Percentiles rank a stretch among this genome's conserved stretches.
Evolutionary conservation across 2,888 invertebrate species (phyloP).

Genomic region (Dusona sp.): DNA sequence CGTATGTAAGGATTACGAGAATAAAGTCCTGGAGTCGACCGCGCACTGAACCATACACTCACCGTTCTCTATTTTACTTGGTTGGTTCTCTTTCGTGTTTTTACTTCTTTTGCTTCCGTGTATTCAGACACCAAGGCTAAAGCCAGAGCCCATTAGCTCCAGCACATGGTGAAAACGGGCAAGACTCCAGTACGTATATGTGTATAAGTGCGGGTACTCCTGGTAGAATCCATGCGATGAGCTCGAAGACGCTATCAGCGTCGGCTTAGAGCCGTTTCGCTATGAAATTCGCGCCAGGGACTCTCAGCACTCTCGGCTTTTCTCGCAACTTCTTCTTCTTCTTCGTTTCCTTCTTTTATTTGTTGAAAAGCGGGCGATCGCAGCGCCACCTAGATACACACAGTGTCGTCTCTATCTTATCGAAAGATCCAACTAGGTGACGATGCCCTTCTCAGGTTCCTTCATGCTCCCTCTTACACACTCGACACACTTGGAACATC

Average conservation of each 20-base stretch:
- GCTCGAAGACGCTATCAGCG: conserved; percentile 81
- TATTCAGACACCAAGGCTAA: conserved; percentile 75
- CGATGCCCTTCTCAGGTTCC: conserved; percentile 63
- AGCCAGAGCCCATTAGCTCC: conserved; percentile 78
- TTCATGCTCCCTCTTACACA: conserved; percentile 32
- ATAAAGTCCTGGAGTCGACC: conserved; percentile 74
- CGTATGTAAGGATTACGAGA: conserved; percentile 81
- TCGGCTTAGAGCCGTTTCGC: conserved; percentile 75
- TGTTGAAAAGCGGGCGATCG: conserved; percentile 26
- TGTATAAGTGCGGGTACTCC: conserved; percentile 46
- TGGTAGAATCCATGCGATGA: conserved; percentile 53
- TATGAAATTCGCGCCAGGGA: conserved; percentile 49
- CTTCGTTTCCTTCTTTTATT: conserved; percentile 17
- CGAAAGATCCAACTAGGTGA: conserved; percentile 77
- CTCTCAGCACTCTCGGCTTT: conserved; percentile 33
- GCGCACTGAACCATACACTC: conserved; percentile 30
- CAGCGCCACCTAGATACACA: conserved; percentile 38
- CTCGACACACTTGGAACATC: conserved; percentile 45
- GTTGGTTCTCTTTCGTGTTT: conserved; percentile 44
- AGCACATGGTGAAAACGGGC: conserved; percentile 48
- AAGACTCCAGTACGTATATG: conserved; percentile 67
- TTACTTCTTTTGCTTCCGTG: conserved; percentile 37
- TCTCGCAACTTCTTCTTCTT: conserved; percentile 44
- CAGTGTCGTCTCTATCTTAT: conserved; percentile 77
- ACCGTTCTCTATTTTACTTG: conserved; percentile 43